A percentile compares a stretch with the other conserved stretches of the same genome.
Evolutionary conservation across 2,888 invertebrate species (phyloP).

Genomic region (Flabesymbios commensalis): DNA sequence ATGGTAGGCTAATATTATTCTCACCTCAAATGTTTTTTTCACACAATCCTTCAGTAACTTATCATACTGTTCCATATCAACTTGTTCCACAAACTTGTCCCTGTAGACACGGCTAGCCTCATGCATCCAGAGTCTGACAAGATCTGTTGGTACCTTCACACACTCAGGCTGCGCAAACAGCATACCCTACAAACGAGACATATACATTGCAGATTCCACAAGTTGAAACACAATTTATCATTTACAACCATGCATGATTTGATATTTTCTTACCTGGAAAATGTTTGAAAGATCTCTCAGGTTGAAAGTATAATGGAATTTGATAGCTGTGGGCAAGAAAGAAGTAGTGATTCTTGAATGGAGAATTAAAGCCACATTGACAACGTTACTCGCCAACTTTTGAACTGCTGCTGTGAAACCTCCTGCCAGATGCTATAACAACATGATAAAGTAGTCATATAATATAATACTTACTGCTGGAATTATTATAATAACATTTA

Average conservation of each 20-base stretch:
- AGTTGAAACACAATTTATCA: no score
- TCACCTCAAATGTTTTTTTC: conserved; percentile 84
- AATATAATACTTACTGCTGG: no score
- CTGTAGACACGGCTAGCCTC: conserved; percentile 92
- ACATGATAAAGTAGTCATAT: no score
- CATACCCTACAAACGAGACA: conserved; percentile 72
- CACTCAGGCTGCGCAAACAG: conserved; percentile 89
- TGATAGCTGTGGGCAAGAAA: conserved; percentile 92
- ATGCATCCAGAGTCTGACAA: conserved; percentile 90
- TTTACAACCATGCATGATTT: no score
- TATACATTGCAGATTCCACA: no score
- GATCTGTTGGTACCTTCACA: conserved; percentile 76
- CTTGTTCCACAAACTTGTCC: conserved; percentile 89
- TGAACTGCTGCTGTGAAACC: conserved; percentile 66
- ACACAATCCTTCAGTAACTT: conserved; percentile 88
- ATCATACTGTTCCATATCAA: conserved; percentile 85
- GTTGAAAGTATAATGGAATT: conserved; percentile 97
- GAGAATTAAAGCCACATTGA: conserved; percentile 79
- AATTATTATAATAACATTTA: no score
- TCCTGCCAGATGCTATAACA: not conserved
- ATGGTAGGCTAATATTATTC: no score
- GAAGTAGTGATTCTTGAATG: conserved; percentile 85
- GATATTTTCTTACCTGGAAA: conserved; percentile 74
- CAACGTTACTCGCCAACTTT: conserved; percentile 75
- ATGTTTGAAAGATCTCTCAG: conserved; percentile 91